Evolutionary conservation across 2,888 invertebrate genomes (phyloP), one percentile per base, ranked within the genome.

Genomic region (Sarcophaga variegata): DNA sequence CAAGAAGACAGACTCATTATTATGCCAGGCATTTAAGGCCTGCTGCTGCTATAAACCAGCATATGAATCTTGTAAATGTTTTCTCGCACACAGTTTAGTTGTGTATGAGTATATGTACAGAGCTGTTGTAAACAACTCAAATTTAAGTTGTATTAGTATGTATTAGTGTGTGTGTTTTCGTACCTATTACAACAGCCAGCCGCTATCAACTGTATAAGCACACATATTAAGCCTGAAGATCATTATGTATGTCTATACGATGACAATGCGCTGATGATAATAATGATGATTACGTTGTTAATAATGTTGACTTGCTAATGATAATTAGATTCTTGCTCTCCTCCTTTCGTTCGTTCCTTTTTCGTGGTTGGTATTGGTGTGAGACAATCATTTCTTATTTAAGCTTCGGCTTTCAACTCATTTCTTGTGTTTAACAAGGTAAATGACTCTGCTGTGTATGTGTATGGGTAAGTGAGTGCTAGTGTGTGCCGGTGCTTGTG

Each of bases 1-100:
- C 37, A 37, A 37, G 69, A 62, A 67, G 22, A 72, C 49, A 22
- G 22, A 22, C 72, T 83, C 72, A 83, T 74, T 83, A 81, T 83
- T 78, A 81, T 81, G 80, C 83, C 77, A 81, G 69, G 59, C 83
- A 81, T 78, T 83, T 86, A 77, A 77, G 81, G 60, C 22, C 14
- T 83, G 60, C 27, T 14, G 37, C 45, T 14, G 37, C 45, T 79
- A 37, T 37, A 63, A 17, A 49, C 71, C 67, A 12, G 66, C 45
- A 14, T 25, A 45, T 54, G 37, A 22, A 45, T 27, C 22, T 62
- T 62, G 14, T n/a, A 17, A 59, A 59, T 59, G 59, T 59, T 59
- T 59, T 59, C 17, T 17, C 54, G 17, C 4, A 54, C 54, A 14
- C 2, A 54, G 1, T 49, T 14, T n/a, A 60, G 37, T 63, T 69